phyloP scores from a whole-genome alignment of 1,140 invertebrate species.

The Helicoverpa zea region DNA sequence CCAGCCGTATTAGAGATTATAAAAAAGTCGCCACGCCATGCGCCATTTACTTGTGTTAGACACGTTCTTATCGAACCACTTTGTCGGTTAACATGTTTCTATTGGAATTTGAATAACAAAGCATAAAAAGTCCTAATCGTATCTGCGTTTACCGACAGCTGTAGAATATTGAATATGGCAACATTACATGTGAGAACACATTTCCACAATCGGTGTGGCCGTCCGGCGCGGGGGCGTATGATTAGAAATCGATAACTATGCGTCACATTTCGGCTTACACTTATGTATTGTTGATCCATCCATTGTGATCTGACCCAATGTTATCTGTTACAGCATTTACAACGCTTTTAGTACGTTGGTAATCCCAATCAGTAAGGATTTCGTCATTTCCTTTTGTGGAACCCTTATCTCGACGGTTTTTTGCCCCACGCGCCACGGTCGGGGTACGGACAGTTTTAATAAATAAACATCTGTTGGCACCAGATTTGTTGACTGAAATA shows the following conservation, averaged over 20 bases:
- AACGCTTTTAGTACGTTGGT: conserved; percentile 69
- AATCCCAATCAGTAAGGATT: conserved; percentile 81
- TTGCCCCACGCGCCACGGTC: conserved; percentile 47
- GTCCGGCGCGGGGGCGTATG: conserved; percentile 69
- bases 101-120: conserved; percentile 49
- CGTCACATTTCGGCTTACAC: conserved; percentile 73
- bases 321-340: conserved; percentile 78
- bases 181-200: conserved; percentile 40
- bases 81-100: conserved; percentile 25
- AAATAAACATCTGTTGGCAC: conserved; percentile 58
- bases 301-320: conserved; percentile 74
- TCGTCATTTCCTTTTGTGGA: conserved; percentile 67
- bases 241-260: conserved; percentile 83
- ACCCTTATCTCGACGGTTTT: conserved; percentile 63
- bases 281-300: conserved; percentile 72
- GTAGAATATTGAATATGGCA: conserved; percentile 34
- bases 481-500: conserved; percentile 47
- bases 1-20: background rate
- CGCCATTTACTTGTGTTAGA: background rate
- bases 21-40: background rate
- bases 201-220: conserved; percentile 28
- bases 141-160: conserved; percentile 31
- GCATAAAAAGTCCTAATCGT: conserved; percentile 42
- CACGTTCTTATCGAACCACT: conserved; percentile 23
- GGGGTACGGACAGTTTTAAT: conserved; percentile 40